Evolutionary conservation across 1,140 invertebrate species (phyloP).

Genomic region (Galendromus occidentalis): DNA sequence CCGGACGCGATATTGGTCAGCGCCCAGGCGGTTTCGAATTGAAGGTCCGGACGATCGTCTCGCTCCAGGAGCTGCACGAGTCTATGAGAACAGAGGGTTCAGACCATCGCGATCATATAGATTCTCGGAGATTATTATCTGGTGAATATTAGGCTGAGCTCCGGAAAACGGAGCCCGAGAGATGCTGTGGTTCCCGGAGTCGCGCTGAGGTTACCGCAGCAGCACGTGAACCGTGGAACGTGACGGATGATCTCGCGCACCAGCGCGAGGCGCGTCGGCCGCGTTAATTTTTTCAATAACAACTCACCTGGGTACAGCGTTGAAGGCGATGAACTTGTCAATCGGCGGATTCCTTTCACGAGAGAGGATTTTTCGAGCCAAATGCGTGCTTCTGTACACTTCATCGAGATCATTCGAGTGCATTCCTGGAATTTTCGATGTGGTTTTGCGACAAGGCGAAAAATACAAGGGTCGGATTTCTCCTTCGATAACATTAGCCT

Average conservation of each 20-base stretch:
- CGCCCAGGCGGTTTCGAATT: constrained; percentile 39
- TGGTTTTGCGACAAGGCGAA: no score
- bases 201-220: no score
- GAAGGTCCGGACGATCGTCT: constrained; percentile 24
- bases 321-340: constrained; percentile 59
- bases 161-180: no score
- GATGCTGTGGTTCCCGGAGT: no score
- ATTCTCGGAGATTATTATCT: neutral
- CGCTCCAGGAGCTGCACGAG: constrained; percentile 28
- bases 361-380: constrained; percentile 68
- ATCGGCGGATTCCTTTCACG: constrained; percentile 82
- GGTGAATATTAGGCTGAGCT: neutral
- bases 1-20: constrained; percentile 37
- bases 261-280: no score
- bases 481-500: no score
- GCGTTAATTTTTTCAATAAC: no score
- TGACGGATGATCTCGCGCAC: no score
- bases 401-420: constrained; percentile 36
- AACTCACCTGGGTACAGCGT: constrained; percentile 63
- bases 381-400: constrained; percentile 44
- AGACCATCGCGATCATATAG: neutral
- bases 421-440: constrained; percentile 29
- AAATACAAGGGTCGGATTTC: no score
- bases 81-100: neutral
- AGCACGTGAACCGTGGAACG: no score